phyloP scores from a whole-genome alignment of 2,113 vertebrate species.

The Psilopsiagon aurifrons region DNA sequence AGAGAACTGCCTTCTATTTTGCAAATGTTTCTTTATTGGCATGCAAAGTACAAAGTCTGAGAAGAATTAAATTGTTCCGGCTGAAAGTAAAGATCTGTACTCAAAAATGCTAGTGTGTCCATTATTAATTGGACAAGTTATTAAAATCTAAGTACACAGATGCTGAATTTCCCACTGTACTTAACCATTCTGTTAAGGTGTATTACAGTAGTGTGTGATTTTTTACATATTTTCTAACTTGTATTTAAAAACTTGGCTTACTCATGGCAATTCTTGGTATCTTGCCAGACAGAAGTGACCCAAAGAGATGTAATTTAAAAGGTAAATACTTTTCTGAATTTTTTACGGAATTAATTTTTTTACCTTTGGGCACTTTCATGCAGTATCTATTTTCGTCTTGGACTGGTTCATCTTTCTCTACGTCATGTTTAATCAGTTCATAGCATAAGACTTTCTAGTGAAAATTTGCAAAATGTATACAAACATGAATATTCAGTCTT shows the following conservation, averaged over 20 bases:
- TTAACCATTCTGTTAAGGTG: not conserved
- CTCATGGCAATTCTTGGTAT: not conserved
- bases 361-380: slow-evolving; percentile 83
- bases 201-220: not conserved
- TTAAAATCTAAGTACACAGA: not conserved
- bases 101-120: not conserved
- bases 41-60: not conserved
- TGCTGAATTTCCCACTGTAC: not conserved
- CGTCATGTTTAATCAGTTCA: slow-evolving; percentile 84
- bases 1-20: not conserved
- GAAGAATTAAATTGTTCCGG: not conserved
- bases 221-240: not conserved
- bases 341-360: not conserved
- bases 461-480: slow-evolving; percentile 26
- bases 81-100: not conserved
- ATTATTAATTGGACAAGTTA: not conserved
- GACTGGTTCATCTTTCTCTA: slow-evolving; percentile 81
- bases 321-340: not conserved
- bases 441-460: slow-evolving; percentile 70
- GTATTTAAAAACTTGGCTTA: not conserved
- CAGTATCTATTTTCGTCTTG: slow-evolving; percentile 82
- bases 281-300: not conserved
- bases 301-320: not conserved
- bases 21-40: not conserved
- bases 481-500: not conserved